A percentile compares a stretch with the other conserved stretches of the same genome.
Evolutionary conservation across 2,888 invertebrate genomes (phyloP).

Genomic region (Leucozona laternaria): DNA sequence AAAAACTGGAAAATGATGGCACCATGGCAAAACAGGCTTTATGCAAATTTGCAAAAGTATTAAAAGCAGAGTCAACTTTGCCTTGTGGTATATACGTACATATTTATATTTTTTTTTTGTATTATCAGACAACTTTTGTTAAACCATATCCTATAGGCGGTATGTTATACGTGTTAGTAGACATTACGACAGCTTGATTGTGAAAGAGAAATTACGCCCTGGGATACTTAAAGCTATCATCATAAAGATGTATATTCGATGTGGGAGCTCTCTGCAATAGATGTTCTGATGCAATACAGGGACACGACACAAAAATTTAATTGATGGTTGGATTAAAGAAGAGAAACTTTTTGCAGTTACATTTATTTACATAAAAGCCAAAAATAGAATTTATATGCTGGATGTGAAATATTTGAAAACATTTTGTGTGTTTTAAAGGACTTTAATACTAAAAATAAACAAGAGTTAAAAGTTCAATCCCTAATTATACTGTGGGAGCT

Average conservation of each 20-base stretch:
- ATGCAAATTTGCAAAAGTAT: conserved; percentile 51
- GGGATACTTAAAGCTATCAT: conserved; percentile 16
- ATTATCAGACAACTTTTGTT: conserved; percentile 8
- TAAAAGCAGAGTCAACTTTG: conserved; percentile 28
- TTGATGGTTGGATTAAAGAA: conserved; percentile 9
- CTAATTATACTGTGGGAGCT: too few species aligned
- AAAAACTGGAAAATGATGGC: conserved; percentile 6
- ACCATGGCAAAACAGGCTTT: conserved; percentile 12
- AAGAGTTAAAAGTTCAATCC: background rate
- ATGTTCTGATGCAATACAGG: background rate
- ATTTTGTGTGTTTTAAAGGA: background rate
- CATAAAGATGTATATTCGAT: background rate
- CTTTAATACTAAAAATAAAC: background rate
- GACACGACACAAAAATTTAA: background rate
- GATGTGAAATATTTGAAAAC: too few species aligned
- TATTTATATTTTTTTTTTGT: conserved; percentile 3
- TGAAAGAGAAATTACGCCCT: conserved; percentile 1
- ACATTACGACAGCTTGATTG: conserved; percentile 2
- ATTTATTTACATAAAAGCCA: conserved; percentile 1
- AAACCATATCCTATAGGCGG: background rate
- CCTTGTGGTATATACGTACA: conserved; percentile 21
- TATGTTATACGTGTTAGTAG: background rate
- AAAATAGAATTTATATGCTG: background rate
- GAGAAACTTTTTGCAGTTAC: background rate
- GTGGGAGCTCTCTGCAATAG: conserved; percentile 4